These are phyloP conservation scores for Mormyrus lacerda DNA, from an alignment of 2,113 vertebrate genomes.

Conservation along the genomic window DNA sequence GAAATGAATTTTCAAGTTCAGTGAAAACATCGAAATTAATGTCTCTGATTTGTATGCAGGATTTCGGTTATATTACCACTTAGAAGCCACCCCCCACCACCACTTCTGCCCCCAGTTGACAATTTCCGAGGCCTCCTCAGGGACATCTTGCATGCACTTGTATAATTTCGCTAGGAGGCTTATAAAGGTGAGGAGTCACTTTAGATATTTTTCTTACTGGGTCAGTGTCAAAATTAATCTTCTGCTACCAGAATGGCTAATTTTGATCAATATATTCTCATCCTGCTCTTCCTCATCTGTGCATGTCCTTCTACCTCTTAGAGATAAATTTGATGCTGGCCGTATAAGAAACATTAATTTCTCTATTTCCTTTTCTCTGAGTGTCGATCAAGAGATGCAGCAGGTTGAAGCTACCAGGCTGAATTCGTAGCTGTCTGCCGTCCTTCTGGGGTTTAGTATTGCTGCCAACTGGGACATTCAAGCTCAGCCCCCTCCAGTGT, in stretches of 20 bases:
- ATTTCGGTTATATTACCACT: neutral
- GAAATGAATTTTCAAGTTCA: conserved; percentile 9
- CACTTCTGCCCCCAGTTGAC: neutral
- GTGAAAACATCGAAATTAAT: neutral
- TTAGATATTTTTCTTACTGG: neutral
- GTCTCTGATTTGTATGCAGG: neutral
- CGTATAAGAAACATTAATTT: neutral
- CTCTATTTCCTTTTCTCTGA: neutral
- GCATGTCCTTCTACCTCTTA: neutral
- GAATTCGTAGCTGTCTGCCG: neutral
- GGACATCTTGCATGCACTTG: neutral
- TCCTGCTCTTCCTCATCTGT: neutral
- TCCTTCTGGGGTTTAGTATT: neutral
- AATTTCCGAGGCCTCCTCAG: neutral
- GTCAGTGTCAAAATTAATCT: neutral
- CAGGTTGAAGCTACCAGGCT: neutral
- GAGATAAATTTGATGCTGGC: neutral
- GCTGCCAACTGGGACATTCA: neutral
- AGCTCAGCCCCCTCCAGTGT: neutral
- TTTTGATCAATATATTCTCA: neutral
- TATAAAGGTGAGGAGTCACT: neutral
- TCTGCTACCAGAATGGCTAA: neutral
- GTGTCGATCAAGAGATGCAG: neutral
- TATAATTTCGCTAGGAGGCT: neutral
- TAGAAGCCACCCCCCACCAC: neutral